These are phyloP conservation scores for Nanorana parkeri DNA, from an alignment of 2,113 vertebrate genomes.

Conservation along the genomic window DNA sequence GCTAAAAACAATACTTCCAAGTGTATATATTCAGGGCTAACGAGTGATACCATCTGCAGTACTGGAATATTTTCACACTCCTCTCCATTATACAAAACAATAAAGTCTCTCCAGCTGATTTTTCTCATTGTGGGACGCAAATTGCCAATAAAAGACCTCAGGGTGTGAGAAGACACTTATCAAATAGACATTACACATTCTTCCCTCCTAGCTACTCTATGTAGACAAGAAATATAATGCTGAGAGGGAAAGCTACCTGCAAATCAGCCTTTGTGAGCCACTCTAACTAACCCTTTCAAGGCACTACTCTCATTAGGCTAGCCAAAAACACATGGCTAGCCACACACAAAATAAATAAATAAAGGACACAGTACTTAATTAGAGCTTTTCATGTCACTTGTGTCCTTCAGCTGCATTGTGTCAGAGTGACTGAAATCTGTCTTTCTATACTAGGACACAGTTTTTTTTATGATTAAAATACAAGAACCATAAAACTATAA, in stretches of 20 bases:
- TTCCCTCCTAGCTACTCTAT: conserved; percentile 62
- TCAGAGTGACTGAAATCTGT: background rate
- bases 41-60: conserved; percentile 72
- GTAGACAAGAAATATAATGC: conserved; percentile 66
- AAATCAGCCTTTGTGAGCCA: conserved; percentile 61
- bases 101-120: conserved; percentile 76
- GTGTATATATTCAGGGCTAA: conserved; percentile 69
- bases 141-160: conserved; percentile 74
- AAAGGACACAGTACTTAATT: conserved; percentile 29
- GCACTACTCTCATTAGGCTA: conserved; percentile 2
- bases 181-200: conserved; percentile 69
- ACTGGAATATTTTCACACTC: conserved; percentile 75
- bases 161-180: conserved; percentile 78
- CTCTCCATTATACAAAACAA: conserved; percentile 75
- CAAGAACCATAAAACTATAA: background rate
- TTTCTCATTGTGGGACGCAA: conserved; percentile 75
- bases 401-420: background rate
- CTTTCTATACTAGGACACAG: background rate
- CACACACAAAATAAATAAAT: background rate
- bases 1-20: conserved; percentile 65
- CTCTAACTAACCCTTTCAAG: conserved; percentile 47
- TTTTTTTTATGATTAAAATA: background rate
- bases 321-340: background rate
- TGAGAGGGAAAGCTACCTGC: conserved; percentile 66
- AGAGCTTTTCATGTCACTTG: background rate